These are phyloP conservation scores for Dasyprocta punctata DNA, from an alignment of 2,113 vertebrate species.

Conservation along the genomic window DNA sequence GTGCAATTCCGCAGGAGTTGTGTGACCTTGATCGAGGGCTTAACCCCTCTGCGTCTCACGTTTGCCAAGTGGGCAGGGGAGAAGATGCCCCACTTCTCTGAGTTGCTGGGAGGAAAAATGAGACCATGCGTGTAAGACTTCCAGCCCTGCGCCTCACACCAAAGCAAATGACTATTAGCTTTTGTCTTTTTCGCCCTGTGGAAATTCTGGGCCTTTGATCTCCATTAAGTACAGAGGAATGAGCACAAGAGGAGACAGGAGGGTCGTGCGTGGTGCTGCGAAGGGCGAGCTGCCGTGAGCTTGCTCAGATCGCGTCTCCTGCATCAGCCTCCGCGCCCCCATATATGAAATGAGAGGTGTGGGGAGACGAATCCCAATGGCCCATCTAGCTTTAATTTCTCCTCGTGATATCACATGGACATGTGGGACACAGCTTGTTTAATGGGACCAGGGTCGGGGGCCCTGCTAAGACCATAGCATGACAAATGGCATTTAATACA, in stretches of 20 bases:
- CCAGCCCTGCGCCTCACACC: rapidly evolving
- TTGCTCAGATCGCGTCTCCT: rapidly evolving
- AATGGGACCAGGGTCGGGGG: not conserved
- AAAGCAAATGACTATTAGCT: rapidly evolving
- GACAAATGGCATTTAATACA: constrained; percentile 45
- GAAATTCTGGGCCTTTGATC: not conserved
- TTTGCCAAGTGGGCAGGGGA: too few species aligned
- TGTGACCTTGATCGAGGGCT: rapidly evolving
- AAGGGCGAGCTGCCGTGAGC: rapidly evolving
- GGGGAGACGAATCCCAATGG: rapidly evolving
- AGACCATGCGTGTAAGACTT: rapidly evolving
- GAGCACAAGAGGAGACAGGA: too few species aligned
- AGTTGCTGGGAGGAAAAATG: not conserved
- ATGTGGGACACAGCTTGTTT: constrained; percentile 46
- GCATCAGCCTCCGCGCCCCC: not conserved
- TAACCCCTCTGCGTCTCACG: rapidly evolving
- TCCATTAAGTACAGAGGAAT: not conserved
- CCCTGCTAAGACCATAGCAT: constrained; percentile 56
- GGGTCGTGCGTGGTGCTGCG: rapidly evolving
- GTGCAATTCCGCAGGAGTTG: not conserved
- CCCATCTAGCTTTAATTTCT: not conserved
- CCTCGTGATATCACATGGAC: not conserved
- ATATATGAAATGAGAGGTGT: not conserved
- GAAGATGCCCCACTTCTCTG: too few species aligned
- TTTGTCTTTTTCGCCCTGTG: not conserved